These are phyloP conservation scores for Latrodectus elegans DNA, from an alignment of 2,888 invertebrate species.

Conservation along the genomic window DNA sequence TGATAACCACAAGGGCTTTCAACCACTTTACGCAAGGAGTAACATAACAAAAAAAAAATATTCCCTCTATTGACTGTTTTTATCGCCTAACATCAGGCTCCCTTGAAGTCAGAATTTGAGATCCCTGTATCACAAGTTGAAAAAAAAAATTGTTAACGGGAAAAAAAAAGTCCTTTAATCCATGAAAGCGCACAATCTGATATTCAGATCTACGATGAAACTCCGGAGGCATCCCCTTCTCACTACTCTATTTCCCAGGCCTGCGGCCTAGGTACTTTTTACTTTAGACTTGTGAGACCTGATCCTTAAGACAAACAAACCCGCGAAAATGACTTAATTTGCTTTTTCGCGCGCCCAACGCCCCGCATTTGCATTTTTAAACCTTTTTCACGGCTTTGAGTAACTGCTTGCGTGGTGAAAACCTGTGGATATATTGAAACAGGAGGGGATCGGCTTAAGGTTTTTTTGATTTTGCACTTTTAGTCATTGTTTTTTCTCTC, in stretches of 20 bases:
- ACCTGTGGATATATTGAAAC: constrained; percentile 60
- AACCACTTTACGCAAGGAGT: constrained; percentile 15
- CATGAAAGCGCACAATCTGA: constrained; percentile 65
- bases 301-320: constrained; percentile 68
- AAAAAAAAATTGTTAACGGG: neutral
- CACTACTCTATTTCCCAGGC: neutral
- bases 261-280: constrained; percentile 12
- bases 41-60: constrained; percentile 30
- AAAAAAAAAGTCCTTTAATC: constrained; percentile 53
- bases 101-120: constrained; percentile 53
- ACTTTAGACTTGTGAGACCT: constrained; percentile 34
- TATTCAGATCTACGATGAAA: constrained; percentile 60
- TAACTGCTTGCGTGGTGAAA: constrained; percentile 66
- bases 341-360: constrained; percentile 57
- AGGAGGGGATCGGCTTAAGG: constrained; percentile 57
- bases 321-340: constrained; percentile 68
- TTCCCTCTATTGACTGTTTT: constrained; percentile 55
- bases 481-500: constrained; percentile 16
- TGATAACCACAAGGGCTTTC: constrained; percentile 50
- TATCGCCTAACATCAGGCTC: constrained; percentile 61
- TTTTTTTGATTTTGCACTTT: constrained; percentile 16
- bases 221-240: constrained; percentile 14
- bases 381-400: constrained; percentile 63
- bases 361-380: constrained; percentile 67
- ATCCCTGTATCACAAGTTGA: constrained; percentile 37